These are phyloP conservation scores for Spicauda simplicius DNA, from an alignment of 2,888 invertebrate species.

Conservation along the genomic window DNA sequence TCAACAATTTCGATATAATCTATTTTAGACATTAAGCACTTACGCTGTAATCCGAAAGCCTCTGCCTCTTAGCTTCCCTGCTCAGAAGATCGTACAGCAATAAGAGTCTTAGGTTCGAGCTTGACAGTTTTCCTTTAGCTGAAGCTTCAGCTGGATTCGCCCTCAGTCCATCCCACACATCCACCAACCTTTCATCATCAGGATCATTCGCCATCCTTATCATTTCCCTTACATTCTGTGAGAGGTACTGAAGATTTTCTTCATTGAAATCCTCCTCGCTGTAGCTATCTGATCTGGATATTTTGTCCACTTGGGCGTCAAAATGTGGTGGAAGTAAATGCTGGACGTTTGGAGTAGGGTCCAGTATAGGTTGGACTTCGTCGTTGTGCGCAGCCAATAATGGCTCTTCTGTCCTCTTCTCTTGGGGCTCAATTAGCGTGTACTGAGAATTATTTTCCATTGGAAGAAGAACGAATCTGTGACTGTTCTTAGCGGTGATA, in stretches of 20 bases:
- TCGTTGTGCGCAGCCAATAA: slow-evolving; percentile 64
- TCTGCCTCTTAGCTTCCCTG: slow-evolving; percentile 87
- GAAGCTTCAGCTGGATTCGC: slow-evolving; percentile 60
- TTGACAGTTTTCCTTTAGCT: slow-evolving; percentile 83
- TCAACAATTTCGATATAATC: no score
- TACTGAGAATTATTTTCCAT: slow-evolving; percentile 66
- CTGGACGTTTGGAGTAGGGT: slow-evolving; percentile 58
- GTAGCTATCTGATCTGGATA: slow-evolving; percentile 61
- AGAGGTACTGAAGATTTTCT: slow-evolving; percentile 74
- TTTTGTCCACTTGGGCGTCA: slow-evolving; percentile 60
- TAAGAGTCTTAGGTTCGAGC: slow-evolving; percentile 85
- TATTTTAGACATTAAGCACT: slow-evolving; percentile 61
- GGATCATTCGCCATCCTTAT: slow-evolving; percentile 71
- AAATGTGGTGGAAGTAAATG: slow-evolving; percentile 66
- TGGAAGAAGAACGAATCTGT: slow-evolving; percentile 67
- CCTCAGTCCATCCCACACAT: slow-evolving; percentile 68
- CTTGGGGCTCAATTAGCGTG: slow-evolving; percentile 68
- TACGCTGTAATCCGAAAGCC: slow-evolving; percentile 85
- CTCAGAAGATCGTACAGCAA: slow-evolving; percentile 87
- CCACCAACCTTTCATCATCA: slow-evolving; percentile 65
- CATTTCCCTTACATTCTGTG: slow-evolving; percentile 71
- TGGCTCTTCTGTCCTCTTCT: slow-evolving; percentile 60
- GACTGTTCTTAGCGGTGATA: slow-evolving; percentile 50
- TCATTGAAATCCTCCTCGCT: slow-evolving; percentile 62
- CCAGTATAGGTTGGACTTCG: slow-evolving; percentile 71